Conservation (phyloP, 2,797 vertebrate species). For the Austrolebias charrua region DNA sequence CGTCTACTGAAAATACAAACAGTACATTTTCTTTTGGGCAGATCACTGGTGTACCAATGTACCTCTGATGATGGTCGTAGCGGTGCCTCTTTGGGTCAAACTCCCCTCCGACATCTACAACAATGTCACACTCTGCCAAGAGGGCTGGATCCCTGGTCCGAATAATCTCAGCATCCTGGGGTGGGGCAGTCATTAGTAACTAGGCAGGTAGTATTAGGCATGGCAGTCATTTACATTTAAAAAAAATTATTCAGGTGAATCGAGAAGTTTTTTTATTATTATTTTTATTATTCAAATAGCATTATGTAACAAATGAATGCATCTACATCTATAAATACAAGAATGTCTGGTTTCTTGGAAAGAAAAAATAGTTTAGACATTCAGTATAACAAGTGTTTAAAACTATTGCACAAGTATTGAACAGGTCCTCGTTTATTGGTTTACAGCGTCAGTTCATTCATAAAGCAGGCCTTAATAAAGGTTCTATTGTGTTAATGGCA, state of each 20-base stretch:
- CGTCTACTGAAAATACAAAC: too few species aligned
- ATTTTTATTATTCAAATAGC: too few species aligned
- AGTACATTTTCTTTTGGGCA: too few species aligned
- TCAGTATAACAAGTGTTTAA: too few species aligned
- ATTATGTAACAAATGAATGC: not conserved
- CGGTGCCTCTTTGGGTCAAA: constrained; percentile 87
- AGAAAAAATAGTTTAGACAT: too few species aligned
- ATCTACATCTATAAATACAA: not conserved
- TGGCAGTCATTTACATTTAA: not conserved
- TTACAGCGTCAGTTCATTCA: not conserved
- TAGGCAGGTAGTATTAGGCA: too few species aligned
- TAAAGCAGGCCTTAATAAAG: not conserved
- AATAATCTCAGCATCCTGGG: constrained; percentile 86
- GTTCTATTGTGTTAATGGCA: not conserved
- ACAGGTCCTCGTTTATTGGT: too few species aligned
- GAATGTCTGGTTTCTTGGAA: too few species aligned
- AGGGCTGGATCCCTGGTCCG: constrained; percentile 84
- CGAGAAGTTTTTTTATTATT: too few species aligned
- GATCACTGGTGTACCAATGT: constrained; percentile 8
- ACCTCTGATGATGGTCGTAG: constrained; percentile 98
- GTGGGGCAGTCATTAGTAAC: too few species aligned
- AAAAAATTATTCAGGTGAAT: not conserved
- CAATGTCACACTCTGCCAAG: constrained; percentile 86
- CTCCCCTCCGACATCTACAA: constrained; percentile 93
- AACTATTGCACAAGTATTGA: too few species aligned